phyloP scores from a whole-genome alignment of 2,888 invertebrate species.

The Zygogramma bicolorata region DNA sequence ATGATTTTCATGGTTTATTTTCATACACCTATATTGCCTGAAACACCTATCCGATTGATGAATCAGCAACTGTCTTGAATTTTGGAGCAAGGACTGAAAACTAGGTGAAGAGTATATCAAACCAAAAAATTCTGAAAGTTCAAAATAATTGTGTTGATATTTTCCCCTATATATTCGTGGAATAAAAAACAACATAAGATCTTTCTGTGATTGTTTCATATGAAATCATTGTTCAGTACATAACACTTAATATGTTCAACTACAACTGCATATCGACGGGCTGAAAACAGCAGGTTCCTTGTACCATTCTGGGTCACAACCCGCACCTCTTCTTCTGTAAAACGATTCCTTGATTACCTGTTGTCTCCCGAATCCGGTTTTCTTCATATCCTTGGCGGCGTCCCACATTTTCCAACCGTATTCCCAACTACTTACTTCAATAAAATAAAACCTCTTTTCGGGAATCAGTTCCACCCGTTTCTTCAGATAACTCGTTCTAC shows the following conservation, averaged over 20 bases:
- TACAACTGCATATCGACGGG: constrained; percentile 59
- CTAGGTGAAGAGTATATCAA: no score
- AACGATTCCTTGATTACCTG: constrained; percentile 71
- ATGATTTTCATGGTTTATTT: no score
- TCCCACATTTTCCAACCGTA: constrained; percentile 75
- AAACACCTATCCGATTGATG: no score
- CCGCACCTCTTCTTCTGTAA: constrained; percentile 71
- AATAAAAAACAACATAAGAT: no score
- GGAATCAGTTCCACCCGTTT: constrained; percentile 68
- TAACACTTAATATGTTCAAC: neutral
- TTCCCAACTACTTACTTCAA: constrained; percentile 68
- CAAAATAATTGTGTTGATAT: no score
- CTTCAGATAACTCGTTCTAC: constrained; percentile 68
- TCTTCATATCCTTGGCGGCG: constrained; percentile 53
- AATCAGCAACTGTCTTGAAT: no score
- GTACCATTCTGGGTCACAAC: constrained; percentile 71
- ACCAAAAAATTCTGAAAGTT: no score
- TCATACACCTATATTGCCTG: no score
- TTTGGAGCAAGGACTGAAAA: no score
- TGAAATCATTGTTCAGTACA: no score
- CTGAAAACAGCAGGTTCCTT: constrained; percentile 66
- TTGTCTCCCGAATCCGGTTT: constrained; percentile 68
- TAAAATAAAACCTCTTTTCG: constrained; percentile 71
- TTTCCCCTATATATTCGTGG: no score
- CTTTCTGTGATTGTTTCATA: no score